Evolutionary conservation across 2,797 vertebrate genomes (phyloP).

Genomic region (Morelia viridis): DNA sequence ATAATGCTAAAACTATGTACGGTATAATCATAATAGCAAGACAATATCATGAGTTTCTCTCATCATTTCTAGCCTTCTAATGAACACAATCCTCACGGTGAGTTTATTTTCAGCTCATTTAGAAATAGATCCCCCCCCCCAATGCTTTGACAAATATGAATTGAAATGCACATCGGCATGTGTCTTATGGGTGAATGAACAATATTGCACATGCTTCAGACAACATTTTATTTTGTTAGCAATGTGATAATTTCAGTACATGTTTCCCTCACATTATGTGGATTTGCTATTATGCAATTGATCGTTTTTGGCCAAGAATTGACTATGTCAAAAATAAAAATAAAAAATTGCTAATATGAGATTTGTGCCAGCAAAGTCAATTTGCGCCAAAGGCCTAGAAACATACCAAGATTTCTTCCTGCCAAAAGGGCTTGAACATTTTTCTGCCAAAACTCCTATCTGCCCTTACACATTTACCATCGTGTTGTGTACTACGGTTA

Average conservation of each 20-base stretch:
- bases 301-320: background rate
- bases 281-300: background rate
- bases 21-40: background rate
- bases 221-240: background rate
- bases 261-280: background rate
- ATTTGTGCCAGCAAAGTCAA: background rate
- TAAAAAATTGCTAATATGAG: background rate
- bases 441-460: background rate
- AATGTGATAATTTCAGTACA: background rate
- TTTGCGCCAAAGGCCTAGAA: background rate
- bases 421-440: background rate
- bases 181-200: background rate
- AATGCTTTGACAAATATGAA: background rate
- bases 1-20: background rate
- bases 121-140: background rate
- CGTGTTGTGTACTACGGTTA: background rate
- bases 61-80: background rate
- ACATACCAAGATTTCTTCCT: background rate
- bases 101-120: background rate
- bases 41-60: background rate
- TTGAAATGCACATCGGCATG: background rate
- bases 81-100: background rate
- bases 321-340: background rate
- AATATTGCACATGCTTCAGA: background rate
- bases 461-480: background rate